Conservation (phyloP, 2,797 vertebrate species). For the Chelidonichthys spinosus region DNA sequence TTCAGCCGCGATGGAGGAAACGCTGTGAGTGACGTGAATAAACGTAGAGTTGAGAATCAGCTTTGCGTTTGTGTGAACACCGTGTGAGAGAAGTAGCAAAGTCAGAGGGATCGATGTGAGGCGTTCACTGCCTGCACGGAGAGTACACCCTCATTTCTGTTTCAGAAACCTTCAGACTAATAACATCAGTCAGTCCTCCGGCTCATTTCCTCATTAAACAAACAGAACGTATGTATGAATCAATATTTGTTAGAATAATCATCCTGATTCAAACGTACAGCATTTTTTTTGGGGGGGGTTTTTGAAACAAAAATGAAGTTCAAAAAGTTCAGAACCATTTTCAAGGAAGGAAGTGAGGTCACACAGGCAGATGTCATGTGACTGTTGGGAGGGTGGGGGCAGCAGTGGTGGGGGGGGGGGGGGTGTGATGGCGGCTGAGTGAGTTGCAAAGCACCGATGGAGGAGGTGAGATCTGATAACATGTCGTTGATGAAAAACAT, state of each 20-base stretch:
- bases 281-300: not conserved
- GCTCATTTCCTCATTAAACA: too few relatives aligned
- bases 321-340: not conserved
- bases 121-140: constrained; percentile 29
- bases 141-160: constrained; percentile 27
- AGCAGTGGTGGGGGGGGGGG: not conserved
- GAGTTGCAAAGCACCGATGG: constrained; percentile 60
- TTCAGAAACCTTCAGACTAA: constrained; percentile 32
- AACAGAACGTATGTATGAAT: too few relatives aligned
- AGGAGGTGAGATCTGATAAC: constrained; percentile 33
- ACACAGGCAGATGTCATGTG: constrained; percentile 56
- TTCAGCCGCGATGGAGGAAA: too few relatives aligned
- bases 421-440: constrained; percentile 40
- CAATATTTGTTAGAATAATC: too few relatives aligned
- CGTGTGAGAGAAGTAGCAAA: not conserved
- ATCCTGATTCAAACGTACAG: too few relatives aligned
- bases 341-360: constrained; percentile 44
- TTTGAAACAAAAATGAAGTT: constrained; percentile 50
- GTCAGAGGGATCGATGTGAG: constrained; percentile 17
- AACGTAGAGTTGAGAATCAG: too few relatives aligned
- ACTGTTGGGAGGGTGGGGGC: not conserved
- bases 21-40: too few relatives aligned
- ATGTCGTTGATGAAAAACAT: constrained; percentile 1
- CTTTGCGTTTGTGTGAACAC: too few relatives aligned
- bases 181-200: too few relatives aligned